A percentile compares a stretch with the other conserved stretches of the same genome.
phyloP scores from a whole-genome alignment of 2,113 vertebrate genomes.

The Ceuthmochares aereus region DNA sequence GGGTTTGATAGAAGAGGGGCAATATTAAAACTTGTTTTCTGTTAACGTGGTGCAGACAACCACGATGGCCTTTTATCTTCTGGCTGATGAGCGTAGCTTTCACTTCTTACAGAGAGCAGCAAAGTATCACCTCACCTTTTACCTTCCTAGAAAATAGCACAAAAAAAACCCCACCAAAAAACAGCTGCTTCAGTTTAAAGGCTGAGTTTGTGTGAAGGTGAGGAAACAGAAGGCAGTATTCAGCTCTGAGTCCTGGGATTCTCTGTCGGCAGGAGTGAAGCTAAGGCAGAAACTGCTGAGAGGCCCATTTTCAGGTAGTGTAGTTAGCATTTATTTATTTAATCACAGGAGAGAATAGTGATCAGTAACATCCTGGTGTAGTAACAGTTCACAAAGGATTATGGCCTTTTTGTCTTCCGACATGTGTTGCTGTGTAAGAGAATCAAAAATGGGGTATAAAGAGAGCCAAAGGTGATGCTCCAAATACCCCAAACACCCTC shows the following conservation, averaged over 20 bases:
- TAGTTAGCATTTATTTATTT: background rate
- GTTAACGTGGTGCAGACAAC: background rate
- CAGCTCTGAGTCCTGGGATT: fast-evolving
- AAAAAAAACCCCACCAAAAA: background rate
- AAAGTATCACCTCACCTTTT: background rate
- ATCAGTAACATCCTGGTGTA: background rate
- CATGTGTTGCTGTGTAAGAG: background rate
- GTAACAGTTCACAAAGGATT: background rate
- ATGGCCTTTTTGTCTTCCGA: background rate
- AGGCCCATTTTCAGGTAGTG: background rate
- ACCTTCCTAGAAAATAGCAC: background rate
- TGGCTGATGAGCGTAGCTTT: background rate
- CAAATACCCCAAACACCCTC: background rate
- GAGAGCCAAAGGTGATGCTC: background rate
- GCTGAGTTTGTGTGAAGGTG: background rate
- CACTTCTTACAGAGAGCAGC: background rate
- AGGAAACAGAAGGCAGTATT: background rate
- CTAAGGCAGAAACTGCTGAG: background rate
- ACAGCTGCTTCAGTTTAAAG: background rate
- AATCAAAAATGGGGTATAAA: background rate
- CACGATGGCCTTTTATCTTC: background rate
- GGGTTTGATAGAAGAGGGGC: background rate
- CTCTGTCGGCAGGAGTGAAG: background rate
- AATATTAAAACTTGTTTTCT: background rate
- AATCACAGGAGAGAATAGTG: background rate